A percentile compares a stretch with the other conserved stretches of the same genome.
Evolutionary conservation across 2,797 vertebrate genomes (phyloP).

Genomic region (Tinamus major): DNA sequence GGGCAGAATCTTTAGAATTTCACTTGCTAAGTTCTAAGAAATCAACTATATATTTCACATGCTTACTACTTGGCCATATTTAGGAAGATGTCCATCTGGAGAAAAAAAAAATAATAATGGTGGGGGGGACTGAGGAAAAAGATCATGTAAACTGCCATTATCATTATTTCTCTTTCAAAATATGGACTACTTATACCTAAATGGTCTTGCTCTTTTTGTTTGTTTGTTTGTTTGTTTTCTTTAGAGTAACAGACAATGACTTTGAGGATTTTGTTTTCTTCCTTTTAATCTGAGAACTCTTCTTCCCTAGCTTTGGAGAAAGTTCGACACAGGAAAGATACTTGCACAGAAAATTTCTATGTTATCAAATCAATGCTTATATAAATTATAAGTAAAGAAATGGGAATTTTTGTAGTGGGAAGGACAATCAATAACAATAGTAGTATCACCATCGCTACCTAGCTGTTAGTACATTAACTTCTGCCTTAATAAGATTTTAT

Average conservation of each 20-base stretch:
- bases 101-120: too few relatives aligned
- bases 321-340: not conserved
- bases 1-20: not conserved
- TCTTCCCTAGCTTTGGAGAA: not conserved
- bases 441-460: not conserved
- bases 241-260: rapidly evolving
- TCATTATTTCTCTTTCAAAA: not conserved
- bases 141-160: not conserved
- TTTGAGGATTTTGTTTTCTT: not conserved
- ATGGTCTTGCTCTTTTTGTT: not conserved
- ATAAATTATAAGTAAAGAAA: not conserved
- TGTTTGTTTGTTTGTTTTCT: not conserved
- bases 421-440: not conserved
- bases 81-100: not conserved
- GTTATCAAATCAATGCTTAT: not conserved
- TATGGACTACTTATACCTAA: not conserved
- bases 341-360: not conserved
- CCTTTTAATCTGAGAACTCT: not conserved
- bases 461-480: not conserved
- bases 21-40: not conserved
- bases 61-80: not conserved
- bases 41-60: not conserved
- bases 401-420: not conserved
- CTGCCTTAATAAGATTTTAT: not conserved
- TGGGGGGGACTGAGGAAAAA: not conserved